Evolutionary conservation across 2,888 invertebrate genomes (phyloP), one percentile per base, ranked within the genome.

Genomic region (Acanthoscelides obtectus): DNA sequence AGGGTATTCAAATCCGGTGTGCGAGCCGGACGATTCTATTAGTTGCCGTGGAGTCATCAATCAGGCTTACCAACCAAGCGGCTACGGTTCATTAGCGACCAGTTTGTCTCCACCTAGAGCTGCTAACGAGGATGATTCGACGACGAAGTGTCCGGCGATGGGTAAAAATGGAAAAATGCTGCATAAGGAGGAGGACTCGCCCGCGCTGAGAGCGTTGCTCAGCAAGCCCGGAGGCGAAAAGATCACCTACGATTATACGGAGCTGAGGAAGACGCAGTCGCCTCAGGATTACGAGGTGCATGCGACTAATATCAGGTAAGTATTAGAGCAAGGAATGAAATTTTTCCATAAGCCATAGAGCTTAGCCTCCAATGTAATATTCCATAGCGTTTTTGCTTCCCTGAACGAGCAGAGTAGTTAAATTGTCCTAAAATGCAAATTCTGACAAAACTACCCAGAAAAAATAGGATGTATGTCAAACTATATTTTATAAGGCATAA

Each of bases 161-260:
- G 45, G 17, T 12, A 45, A 45, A 22, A 66, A 5, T 66, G 66
- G 22, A 27, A 68, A 25, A 21, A 67, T 19, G n/a, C 21, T 6
- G 67, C 19, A 67, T 20, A 27, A 73, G 77, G 71, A 74, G 70
- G 78, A 87, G 2, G 88, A 88, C 79, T 88, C 88, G 20, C 88
- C 90, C 19, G 90, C 90, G 66, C 81, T 91, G 21, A 86, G 91
- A 76, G 89, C 90, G 0, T 81, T 91, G 69, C 83, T 91, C 71
- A 88, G 87, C 68, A 79, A 79, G 73, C 82, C 83, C 6, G 75
- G 72, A 69, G 77, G 77, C 72, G 72, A 85, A 83, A 81, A 86
- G 83, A 76, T 77, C 77, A 64, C 80, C 80, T 76, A 82, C 84
- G 77, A 80, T 82, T 82, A 86, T 82, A 70, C 63, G 12, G 72